Conservation (phyloP, 1,140 invertebrate genomes). For the Macrostomum lignano region DNA sequence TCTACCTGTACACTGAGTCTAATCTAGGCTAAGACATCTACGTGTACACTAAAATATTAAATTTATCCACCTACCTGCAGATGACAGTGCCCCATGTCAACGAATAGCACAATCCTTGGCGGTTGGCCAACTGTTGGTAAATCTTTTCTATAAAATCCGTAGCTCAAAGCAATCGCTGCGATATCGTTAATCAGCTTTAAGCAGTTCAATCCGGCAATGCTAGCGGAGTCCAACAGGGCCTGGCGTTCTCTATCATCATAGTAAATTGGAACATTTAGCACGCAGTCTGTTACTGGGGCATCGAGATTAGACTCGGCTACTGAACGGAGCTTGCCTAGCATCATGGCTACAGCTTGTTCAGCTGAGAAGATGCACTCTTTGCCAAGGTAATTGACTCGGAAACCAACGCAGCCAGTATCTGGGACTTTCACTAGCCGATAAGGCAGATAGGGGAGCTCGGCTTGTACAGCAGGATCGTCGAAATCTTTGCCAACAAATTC, state of each 20-base stretch:
- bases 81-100: slow-evolving; percentile 21
- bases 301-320: slow-evolving; percentile 53
- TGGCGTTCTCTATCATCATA: slow-evolving; percentile 73
- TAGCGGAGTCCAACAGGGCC: slow-evolving; percentile 59
- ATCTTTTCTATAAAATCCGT: slow-evolving; percentile 85
- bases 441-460: slow-evolving; percentile 39
- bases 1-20: too few relatives aligned
- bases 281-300: slow-evolving; percentile 69
- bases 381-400: slow-evolving; percentile 31
- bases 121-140: slow-evolving; percentile 47
- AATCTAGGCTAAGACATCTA: too few relatives aligned
- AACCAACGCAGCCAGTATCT: slow-evolving; percentile 41
- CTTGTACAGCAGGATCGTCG: slow-evolving; percentile 52
- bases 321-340: slow-evolving; percentile 82
- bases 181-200: slow-evolving; percentile 41
- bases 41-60: too few relatives aligned
- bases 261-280: slow-evolving; percentile 55
- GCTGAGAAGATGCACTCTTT: slow-evolving; percentile 56
- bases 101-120: too few relatives aligned
- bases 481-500: slow-evolving; percentile 52
- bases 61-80: too few relatives aligned
- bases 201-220: slow-evolving; percentile 51
- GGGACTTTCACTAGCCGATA: slow-evolving; percentile 41
- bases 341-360: slow-evolving; percentile 77
- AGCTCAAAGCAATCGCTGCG: slow-evolving; percentile 34